phyloP scores from a whole-genome alignment of 92 coral and sea anemone genomes.

The Phenganax subtilis region DNA sequence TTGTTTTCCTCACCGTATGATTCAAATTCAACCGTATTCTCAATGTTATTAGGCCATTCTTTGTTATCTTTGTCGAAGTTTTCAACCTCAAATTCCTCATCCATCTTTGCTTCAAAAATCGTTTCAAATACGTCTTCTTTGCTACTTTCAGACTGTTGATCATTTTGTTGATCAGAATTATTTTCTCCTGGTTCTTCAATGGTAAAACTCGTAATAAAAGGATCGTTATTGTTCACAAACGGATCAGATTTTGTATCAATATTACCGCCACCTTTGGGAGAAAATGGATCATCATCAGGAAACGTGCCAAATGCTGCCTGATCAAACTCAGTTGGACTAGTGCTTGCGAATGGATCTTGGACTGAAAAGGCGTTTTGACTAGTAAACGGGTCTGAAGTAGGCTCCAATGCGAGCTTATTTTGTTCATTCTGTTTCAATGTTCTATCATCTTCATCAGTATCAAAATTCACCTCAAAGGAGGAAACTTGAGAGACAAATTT shows the following conservation, averaged over 20 bases:
- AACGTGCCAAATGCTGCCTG: conserved; percentile 33
- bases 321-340: conserved; percentile 18
- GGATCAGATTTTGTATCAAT: conserved; percentile 28
- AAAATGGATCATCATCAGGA: conserved; percentile 57
- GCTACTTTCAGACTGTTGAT: conserved; percentile 5
- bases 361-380: conserved; percentile 35
- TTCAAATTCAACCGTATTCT: background rate
- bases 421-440: conserved; percentile 24
- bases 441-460: conserved; percentile 36
- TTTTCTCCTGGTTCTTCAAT: background rate
- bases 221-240: conserved; percentile 16
- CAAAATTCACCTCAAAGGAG: conserved; percentile 34
- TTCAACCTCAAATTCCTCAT: background rate
- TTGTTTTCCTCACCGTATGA: conserved; percentile 20
- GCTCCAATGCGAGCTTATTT: conserved; percentile 45
- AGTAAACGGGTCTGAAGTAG: conserved; percentile 41
- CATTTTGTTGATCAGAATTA: background rate
- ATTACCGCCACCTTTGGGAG: conserved; percentile 39
- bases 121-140: conserved; percentile 35
- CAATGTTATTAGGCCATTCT: background rate
- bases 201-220: conserved; percentile 9
- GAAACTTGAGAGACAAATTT: background rate
- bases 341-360: conserved; percentile 40
- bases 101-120: conserved; percentile 35
- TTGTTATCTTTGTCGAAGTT: background rate